Evolutionary conservation across 2,888 invertebrate species (phyloP).

Genomic region (Muschampia staudingeri): DNA sequence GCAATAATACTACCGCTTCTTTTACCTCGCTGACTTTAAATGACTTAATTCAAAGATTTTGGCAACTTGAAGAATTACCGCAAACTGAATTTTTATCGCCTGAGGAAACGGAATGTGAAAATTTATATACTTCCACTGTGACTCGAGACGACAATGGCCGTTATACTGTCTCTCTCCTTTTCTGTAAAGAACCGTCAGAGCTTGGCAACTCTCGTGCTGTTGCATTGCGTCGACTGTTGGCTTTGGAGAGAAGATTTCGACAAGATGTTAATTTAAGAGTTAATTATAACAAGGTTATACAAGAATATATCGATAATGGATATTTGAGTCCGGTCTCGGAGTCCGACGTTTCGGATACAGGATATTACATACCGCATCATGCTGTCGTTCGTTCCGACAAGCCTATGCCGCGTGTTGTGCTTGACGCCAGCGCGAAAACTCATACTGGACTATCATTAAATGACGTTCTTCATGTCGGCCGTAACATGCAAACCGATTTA

Average conservation of each 20-base stretch:
- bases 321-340: not conserved
- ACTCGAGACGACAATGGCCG: not conserved
- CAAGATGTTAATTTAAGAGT: not conserved
- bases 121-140: not conserved
- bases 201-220: not conserved
- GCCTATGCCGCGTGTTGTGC: not conserved
- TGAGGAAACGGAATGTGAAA: not conserved
- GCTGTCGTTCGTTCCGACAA: not conserved
- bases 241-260: not conserved
- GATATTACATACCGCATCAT: not conserved
- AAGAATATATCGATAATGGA: not conserved
- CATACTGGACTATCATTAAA: not conserved
- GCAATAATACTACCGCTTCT: not conserved
- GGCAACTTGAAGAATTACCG: not conserved
- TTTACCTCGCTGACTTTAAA: not conserved
- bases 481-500: not conserved
- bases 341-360: not conserved
- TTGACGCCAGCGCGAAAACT: not conserved
- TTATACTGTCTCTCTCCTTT: not conserved
- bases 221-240: not conserved
- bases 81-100: not conserved
- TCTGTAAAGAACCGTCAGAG: not conserved
- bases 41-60: not conserved
- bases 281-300: not conserved
- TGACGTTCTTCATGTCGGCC: not conserved